A percentile compares a stretch with the other conserved stretches of the same genome.
phyloP scores from a whole-genome alignment of 2,113 vertebrate species.

The Paramormyrops kingsleyae region DNA sequence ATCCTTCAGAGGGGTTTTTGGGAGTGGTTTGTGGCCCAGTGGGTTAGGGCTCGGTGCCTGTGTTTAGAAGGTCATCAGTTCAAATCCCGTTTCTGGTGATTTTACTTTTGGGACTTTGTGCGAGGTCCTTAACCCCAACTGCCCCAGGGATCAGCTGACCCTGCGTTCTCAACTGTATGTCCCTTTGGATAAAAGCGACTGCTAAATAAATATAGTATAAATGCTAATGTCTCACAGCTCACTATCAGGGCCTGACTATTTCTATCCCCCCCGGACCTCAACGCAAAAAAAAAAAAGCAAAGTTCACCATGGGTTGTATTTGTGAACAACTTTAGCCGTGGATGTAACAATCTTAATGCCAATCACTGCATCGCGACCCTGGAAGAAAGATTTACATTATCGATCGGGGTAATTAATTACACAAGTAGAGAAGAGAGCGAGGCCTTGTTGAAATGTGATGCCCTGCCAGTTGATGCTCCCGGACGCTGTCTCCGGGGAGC shows the following conservation, averaged over 20 bases:
- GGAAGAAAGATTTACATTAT: not conserved
- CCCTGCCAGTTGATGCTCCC: not conserved
- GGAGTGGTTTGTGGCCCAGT: not conserved
- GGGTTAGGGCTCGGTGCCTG: not conserved
- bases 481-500: not conserved
- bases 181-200: not conserved
- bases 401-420: not conserved
- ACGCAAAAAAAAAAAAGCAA: not conserved
- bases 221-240: not conserved
- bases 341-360: too few species aligned
- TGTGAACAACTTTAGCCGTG: not conserved
- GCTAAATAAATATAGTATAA: not conserved
- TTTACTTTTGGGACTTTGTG: not conserved
- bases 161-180: not conserved
- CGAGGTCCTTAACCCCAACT: not conserved
- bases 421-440: not conserved
- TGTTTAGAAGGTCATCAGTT: not conserved
- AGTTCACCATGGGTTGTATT: not conserved
- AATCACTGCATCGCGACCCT: not conserved
- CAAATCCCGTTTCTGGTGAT: not conserved
- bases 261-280: not conserved
- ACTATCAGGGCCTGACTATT: not conserved
- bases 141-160: not conserved
- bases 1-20: not conserved
- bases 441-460: not conserved